phyloP scores from a whole-genome alignment of 2,888 invertebrate species.

The Sceliomorpha sp. region DNA sequence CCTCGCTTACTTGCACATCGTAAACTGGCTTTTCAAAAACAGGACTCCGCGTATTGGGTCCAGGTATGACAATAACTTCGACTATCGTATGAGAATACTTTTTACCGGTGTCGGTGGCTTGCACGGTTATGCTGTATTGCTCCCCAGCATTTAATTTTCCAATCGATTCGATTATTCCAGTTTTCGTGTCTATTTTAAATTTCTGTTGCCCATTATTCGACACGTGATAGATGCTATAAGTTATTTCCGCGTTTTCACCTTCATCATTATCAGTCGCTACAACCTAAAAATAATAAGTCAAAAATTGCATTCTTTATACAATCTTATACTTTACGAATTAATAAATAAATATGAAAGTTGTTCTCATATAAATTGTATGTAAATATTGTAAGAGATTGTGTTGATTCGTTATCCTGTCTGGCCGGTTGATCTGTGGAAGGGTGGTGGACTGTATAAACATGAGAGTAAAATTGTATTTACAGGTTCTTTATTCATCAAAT shows the following conservation, averaged over 20 bases:
- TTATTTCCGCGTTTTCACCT: constrained; percentile 90
- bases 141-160: constrained; percentile 92
- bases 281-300: constrained; percentile 80
- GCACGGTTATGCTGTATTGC: constrained; percentile 93
- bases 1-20: constrained; percentile 93
- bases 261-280: constrained; percentile 92
- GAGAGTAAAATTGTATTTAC: no score
- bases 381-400: no score
- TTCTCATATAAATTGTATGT: no score
- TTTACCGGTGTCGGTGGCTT: constrained; percentile 90
- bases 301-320: constrained; percentile 1
- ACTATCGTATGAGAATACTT: constrained; percentile 92
- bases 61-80: constrained; percentile 91
- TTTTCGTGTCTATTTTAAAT: constrained; percentile 90
- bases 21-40: constrained; percentile 91
- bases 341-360: neutral
- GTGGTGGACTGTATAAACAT: no score
- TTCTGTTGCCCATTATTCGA: constrained; percentile 94
- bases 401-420: no score
- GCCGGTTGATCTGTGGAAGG: no score
- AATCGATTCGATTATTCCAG: constrained; percentile 89
- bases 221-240: constrained; percentile 93
- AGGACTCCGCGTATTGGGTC: constrained; percentile 90
- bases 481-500: no score
- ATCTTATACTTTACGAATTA: neutral